A percentile compares a stretch with the other conserved stretches of the same genome.
phyloP scores from a whole-genome alignment of 2,113 vertebrate species.

The Sebastes fasciatus region DNA sequence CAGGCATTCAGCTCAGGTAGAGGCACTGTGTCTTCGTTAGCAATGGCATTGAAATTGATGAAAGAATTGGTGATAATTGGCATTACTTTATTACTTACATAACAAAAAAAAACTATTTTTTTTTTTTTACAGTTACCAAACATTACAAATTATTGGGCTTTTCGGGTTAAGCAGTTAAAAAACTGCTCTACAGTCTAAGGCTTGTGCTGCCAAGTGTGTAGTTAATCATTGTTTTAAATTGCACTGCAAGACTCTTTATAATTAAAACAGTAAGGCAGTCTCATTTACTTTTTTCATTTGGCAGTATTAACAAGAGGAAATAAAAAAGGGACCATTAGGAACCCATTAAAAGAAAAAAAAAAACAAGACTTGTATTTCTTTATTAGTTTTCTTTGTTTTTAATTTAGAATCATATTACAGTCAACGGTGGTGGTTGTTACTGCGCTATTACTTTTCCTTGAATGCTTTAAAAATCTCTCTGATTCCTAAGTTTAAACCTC shows the following conservation, averaged over 20 bases:
- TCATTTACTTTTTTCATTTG: constrained; percentile 43
- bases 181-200: constrained; percentile 3
- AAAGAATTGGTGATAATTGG: neutral
- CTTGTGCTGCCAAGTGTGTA: constrained; percentile 50
- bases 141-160: neutral
- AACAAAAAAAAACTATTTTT: neutral
- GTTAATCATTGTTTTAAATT: constrained; percentile 54
- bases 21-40: neutral
- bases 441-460: neutral
- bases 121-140: constrained; percentile 1
- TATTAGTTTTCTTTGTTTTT: constrained; percentile 18
- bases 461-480: neutral
- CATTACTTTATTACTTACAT: neutral
- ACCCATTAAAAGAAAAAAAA: neutral
- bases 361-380: neutral
- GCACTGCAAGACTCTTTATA: constrained; percentile 35
- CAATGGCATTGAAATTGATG: neutral
- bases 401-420: neutral
- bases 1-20: neutral
- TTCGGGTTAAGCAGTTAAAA: constrained; percentile 22
- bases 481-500: neutral
- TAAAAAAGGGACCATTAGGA: constrained; percentile 27
- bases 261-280: constrained; percentile 39
- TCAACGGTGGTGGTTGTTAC: too few species aligned
- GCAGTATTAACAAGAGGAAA: constrained; percentile 32